Evolutionary conservation across 2,888 invertebrate genomes (phyloP), one percentile per base, ranked within the genome.

Genomic region (Andrena marginata): DNA sequence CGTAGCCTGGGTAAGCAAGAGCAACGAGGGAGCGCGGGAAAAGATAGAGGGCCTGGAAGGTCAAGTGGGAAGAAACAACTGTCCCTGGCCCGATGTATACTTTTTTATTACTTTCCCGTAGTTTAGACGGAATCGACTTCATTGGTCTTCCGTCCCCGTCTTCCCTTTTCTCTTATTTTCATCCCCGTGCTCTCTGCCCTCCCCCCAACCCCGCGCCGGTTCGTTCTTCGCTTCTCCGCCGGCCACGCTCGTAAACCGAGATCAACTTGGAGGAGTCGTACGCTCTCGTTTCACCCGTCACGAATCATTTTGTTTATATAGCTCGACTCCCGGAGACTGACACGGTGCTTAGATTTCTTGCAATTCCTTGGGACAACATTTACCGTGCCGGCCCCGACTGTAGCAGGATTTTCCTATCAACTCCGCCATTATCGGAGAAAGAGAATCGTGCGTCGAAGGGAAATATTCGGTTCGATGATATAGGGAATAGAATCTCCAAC

Each of bases 241-340:
- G 72, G 49, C 31, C 54, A 60, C 6, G 59, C 49, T 75, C 69
- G 82, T 83, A 82, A 76, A 83, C 49, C 64, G 60, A 65, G 69
- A 82, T 83, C 81, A 81, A 71, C 35, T 51, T 10, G 64, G 49
- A 79, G 33, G 54, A 70, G 49, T 82, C 82, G 76, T 77, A 48
- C 2, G 54, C 64, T 82, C 65, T 67, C 72, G 70, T 83, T 65
- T 42, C 73, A 23, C 20, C 56, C 64, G 82, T 72, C 77, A 13
- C 64, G 62, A 51, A 64, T 67, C 54, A 83, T 82, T 77, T 83
- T 83, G 74, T 83, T 82, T 82, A 73, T 73, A 69, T 6, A 42
- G 49, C 23, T 20, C 1, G 29, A 60, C 59, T 65, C 3, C 20
- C 33, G 13, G 3, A 31, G 23, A 49, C 23, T 48, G 68, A 68